Percentiles rank a stretch among this genome's conserved stretches.
Conservation (phyloP, 2,888 invertebrate species). For the Drosophila monieri region DNA sequence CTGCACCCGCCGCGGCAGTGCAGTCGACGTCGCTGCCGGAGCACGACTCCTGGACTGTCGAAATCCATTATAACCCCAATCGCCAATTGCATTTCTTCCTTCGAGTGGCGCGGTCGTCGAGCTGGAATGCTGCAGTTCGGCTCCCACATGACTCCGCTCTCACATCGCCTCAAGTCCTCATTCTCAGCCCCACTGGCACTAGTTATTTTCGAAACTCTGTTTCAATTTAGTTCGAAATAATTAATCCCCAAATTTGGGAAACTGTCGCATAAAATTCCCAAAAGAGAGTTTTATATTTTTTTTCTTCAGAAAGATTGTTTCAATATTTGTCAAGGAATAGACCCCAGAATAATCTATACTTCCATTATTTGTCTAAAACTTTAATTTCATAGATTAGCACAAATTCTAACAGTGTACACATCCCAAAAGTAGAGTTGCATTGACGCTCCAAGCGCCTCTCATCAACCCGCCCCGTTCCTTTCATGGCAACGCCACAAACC, state of each 20-base stretch:
- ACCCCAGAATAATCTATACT: no score
- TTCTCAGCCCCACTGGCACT: no score
- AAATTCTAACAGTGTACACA: conserved; percentile 20
- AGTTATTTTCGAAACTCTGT: background rate
- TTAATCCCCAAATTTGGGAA: background rate
- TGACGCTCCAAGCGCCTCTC: conserved; percentile 24
- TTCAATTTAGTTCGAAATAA: background rate
- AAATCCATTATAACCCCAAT: conserved; percentile 82
- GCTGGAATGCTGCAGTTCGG: conserved; percentile 28
- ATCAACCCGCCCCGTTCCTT: background rate
- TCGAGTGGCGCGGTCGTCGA: conserved; percentile 71
- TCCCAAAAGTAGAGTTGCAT: conserved; percentile 33
- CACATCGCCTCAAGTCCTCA: conserved; percentile 30
- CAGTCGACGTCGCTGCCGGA: conserved; percentile 38
- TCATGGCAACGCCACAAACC: conserved; percentile 8
- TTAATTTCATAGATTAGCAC: background rate
- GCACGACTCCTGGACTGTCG: conserved; percentile 75
- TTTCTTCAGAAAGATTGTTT: no score
- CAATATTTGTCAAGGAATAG: no score
- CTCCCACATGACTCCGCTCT: conserved; percentile 6
- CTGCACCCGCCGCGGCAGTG: conserved; percentile 33
- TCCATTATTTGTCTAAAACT: background rate
- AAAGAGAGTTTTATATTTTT: no score
- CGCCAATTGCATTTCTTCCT: conserved; percentile 80
- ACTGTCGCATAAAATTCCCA: background rate